Evolutionary conservation across 2,888 invertebrate species (phyloP), one percentile per base, ranked within the genome.

Genomic region (Cantharis flavilabris): DNA sequence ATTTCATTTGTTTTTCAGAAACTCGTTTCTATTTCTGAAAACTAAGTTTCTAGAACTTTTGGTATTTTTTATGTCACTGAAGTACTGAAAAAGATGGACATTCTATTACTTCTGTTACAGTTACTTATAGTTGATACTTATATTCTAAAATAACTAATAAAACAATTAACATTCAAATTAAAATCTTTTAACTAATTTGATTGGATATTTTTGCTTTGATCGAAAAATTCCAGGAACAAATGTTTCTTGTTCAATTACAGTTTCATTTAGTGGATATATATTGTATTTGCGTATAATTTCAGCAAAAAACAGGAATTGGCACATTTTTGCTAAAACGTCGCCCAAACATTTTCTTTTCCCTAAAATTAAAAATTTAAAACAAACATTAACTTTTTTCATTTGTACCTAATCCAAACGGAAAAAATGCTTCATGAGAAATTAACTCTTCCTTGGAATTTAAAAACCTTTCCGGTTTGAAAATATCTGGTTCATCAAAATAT

Each of bases 261-360:
- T 82, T 26, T 89, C 89, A 0, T 89, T 87, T 1, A 86, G 84
- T 23, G 90, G 85, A 69, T 86, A 83, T 14, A 93, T 83, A 16
- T 86, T 84, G 84, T 89, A 93, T 72, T 89, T 89, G 82, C 92
- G 90, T 82, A 94, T 86, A 30, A 94, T 89, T 62, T 91, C 91
- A 0, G 90, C 89, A 75, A 93, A 91, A 81, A 93, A 90, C 69
- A 92, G 86, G 84, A 93, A 94, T 9, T 93, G 85, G 79, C 92
- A 91, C 0, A 90, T 89, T 76, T 89, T 90, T 0, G 93, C 94
- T 78, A 94, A 84, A 0, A 90, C 86, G 85, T 94, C 93, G 0
- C 93, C 94, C 0, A 93, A 88, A 83, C 94, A 94, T 77, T 92
- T 90, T 83, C 94, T 88, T 82, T 89, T 90, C 3, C 94, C 94